These are phyloP conservation scores for Ceratotherium simum DNA, from an alignment of 2,113 vertebrate genomes.

Conservation along the genomic window DNA sequence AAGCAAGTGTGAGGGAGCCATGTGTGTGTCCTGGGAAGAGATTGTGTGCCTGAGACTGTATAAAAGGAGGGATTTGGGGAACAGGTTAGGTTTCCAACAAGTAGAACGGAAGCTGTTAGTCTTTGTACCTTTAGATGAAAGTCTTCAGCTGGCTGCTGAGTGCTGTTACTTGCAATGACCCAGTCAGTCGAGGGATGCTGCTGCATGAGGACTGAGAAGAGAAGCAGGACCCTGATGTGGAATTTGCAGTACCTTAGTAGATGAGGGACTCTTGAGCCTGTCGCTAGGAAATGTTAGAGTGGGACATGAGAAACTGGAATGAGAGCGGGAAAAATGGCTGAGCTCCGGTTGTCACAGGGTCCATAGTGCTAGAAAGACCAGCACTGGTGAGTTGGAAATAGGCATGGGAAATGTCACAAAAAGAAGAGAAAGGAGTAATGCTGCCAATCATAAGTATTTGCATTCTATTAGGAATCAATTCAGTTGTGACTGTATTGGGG, in stretches of 20 bases:
- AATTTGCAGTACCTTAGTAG: neutral
- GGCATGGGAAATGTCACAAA: neutral
- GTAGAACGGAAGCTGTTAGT: neutral
- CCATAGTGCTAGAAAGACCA: neutral
- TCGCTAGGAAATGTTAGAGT: neutral
- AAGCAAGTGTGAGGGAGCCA: neutral
- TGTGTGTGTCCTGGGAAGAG: neutral
- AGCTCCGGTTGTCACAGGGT: neutral
- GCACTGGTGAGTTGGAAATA: neutral
- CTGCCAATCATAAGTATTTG: fast-evolving
- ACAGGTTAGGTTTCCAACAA: neutral
- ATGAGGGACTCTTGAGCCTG: fast-evolving
- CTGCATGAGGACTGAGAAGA: neutral
- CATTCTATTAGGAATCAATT: neutral
- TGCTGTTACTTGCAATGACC: neutral
- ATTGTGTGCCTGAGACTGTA: fast-evolving
- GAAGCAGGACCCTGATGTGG: neutral
- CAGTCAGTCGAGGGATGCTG: neutral
- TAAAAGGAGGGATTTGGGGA: neutral
- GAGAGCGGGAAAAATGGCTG: neutral
- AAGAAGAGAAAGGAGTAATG: neutral
- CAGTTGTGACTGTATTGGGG: neutral
- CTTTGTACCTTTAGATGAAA: neutral
- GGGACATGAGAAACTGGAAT: neutral
- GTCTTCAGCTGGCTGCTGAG: neutral